Conservation (phyloP, 2,113 vertebrate genomes). For the Rhagologus leucostigma region DNA sequence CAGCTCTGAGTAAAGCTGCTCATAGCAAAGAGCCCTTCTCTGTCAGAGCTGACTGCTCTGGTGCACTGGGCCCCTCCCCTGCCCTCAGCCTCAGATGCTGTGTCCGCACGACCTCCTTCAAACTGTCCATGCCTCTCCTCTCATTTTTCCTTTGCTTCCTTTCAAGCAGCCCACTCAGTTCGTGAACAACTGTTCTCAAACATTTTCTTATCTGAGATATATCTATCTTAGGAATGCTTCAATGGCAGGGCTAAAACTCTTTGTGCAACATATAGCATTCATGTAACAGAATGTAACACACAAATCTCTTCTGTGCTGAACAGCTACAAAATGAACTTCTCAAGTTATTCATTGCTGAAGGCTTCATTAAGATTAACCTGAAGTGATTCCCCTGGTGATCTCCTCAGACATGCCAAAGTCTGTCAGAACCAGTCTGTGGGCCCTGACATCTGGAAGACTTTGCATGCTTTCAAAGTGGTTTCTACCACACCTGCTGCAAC, state of each 20-base stretch:
- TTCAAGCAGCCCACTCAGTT: neutral
- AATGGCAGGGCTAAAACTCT: neutral
- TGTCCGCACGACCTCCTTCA: neutral
- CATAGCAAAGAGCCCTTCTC: neutral
- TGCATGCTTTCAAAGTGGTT: neutral
- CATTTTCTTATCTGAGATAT: neutral
- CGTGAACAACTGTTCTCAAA: neutral
- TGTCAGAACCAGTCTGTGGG: neutral
- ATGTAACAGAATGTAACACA: neutral
- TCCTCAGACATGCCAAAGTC: neutral
- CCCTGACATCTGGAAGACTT: neutral
- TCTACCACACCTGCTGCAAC: neutral
- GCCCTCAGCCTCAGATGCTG: neutral
- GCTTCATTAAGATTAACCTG: neutral
- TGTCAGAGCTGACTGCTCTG: neutral
- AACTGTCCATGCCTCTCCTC: neutral
- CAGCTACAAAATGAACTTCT: neutral
- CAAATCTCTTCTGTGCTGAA: neutral
- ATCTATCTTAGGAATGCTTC: neutral
- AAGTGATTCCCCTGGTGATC: neutral
- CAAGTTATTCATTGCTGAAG: neutral
- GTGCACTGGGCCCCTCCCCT: neutral
- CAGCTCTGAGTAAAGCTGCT: neutral
- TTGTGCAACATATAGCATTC: neutral
- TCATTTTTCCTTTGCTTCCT: neutral